Conservation (phyloP, 37 sponge, comb jelly and placozoan species). For the Lycopodina hypogea region DNA sequence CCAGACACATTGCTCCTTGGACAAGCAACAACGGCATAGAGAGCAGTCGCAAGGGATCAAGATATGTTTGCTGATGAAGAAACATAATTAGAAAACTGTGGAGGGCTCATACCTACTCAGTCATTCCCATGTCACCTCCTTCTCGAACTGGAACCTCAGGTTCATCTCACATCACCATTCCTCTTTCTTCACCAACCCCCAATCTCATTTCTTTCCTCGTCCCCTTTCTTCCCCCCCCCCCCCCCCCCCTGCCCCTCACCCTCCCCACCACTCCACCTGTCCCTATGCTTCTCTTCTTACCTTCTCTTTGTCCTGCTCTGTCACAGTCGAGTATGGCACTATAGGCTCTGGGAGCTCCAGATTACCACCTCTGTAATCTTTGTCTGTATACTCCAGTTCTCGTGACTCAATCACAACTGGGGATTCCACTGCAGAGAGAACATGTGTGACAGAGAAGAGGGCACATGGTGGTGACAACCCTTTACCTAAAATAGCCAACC, state of each 20-base stretch:
- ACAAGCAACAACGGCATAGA: no score
- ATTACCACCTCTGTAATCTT: conserved; percentile 19
- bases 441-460: no score
- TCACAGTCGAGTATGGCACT: not conserved
- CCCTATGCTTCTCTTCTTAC: not conserved
- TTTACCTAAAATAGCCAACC: not conserved
- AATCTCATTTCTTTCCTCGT: no score
- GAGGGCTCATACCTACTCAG: no score
- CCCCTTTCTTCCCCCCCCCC: not conserved
- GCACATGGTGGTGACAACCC: not conserved
- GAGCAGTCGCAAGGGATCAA: no score
- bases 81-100: no score
- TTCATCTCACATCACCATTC: no score
- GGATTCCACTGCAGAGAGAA: conserved; percentile 25
- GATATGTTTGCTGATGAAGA: no score
- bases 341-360: conserved; percentile 49
- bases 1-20: no score
- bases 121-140: no score
- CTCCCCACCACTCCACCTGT: not conserved
- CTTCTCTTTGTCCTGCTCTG: not conserved
- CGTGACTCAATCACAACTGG: conserved; percentile 49
- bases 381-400: conserved; percentile 32
- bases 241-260: conserved; percentile 2
- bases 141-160: no score
- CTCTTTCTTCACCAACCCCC: no score